These are phyloP conservation scores for Steinernema hermaphroditum DNA, from an alignment of 2,888 invertebrate species.

Conservation along the genomic window DNA sequence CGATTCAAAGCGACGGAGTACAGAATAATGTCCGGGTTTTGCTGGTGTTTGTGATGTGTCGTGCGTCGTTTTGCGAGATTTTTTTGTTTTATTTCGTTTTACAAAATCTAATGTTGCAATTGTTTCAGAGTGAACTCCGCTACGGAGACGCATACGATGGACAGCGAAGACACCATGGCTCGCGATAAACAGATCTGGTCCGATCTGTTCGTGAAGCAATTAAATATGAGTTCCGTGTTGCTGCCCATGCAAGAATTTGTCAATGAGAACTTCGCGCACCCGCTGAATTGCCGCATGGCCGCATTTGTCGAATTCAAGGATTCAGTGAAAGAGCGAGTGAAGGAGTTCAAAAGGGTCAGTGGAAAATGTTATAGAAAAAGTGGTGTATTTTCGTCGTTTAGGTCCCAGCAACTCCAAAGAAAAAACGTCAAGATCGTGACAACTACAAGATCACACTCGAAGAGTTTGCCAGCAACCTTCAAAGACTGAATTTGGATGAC, in stretches of 20 bases:
- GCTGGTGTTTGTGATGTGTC: too few species aligned
- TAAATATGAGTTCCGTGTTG: not conserved
- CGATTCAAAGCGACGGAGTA: too few species aligned
- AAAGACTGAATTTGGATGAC: not conserved
- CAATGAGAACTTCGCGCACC: not conserved
- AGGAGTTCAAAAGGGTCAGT: not conserved
- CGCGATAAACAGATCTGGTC: not conserved
- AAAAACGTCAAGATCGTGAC: not conserved
- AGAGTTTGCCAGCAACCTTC: not conserved
- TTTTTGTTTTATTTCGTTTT: too few species aligned
- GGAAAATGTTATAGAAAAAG: too few species aligned
- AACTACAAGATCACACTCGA: not conserved
- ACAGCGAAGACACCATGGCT: not conserved
- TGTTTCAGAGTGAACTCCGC: too few species aligned
- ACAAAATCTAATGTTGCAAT: too few species aligned
- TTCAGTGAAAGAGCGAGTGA: not conserved
- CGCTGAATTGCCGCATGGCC: not conserved
- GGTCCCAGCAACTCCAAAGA: constrained; percentile 11
- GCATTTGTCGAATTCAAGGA: not conserved
- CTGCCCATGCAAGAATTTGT: not conserved
- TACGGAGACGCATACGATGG: too few species aligned
- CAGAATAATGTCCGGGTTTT: too few species aligned
- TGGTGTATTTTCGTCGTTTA: not conserved
- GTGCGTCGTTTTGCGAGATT: too few species aligned
- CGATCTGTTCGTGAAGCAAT: not conserved